Evolutionary conservation across 2,113 vertebrate species (phyloP).

Genomic region (Charadrius vociferus): DNA sequence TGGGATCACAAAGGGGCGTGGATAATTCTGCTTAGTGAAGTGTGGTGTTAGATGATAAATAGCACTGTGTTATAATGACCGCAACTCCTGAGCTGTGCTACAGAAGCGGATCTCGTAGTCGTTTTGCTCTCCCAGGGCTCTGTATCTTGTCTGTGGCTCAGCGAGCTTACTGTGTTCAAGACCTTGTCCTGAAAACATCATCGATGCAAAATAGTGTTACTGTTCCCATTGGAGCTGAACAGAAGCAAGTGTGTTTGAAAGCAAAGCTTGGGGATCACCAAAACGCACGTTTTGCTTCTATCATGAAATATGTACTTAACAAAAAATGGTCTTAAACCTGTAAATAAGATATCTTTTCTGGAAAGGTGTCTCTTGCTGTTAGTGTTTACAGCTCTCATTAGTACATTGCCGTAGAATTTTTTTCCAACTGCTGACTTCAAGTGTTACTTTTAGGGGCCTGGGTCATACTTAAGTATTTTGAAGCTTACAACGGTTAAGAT

Average conservation of each 20-base stretch:
- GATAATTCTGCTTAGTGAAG: not conserved
- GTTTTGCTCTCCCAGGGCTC: rapidly evolving
- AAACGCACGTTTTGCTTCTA: not conserved
- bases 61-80: no score
- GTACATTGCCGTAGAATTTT: no score
- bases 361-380: not conserved
- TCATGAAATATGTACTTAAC: not conserved
- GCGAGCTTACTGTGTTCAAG: no score
- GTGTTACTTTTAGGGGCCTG: not conserved
- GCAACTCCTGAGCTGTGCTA: not conserved
- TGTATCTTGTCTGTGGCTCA: not conserved
- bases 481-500: no score
- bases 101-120: not conserved
- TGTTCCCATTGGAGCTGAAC: not conserved
- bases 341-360: not conserved
- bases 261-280: not conserved
- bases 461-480: no score
- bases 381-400: not conserved
- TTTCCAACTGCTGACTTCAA: not conserved
- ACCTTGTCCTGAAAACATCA: not conserved
- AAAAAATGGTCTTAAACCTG: not conserved
- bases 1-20: not conserved
- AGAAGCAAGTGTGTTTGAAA: not conserved
- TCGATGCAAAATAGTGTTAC: no score
- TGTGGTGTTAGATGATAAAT: not conserved